phyloP scores from a whole-genome alignment of 1,140 invertebrate species.

The Melipona quadrifasciata region DNA sequence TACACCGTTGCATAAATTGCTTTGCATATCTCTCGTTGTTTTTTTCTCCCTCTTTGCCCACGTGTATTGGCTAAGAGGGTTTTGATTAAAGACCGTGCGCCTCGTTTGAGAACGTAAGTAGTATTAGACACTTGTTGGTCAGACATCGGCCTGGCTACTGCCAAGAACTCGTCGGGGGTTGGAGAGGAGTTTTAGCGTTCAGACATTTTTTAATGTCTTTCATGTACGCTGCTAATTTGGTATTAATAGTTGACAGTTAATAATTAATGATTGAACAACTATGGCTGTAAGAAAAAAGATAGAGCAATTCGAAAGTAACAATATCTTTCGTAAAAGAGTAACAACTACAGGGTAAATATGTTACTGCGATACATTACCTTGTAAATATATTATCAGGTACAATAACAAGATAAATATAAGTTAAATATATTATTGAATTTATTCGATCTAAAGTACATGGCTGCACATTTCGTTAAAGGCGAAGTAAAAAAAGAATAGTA shows the following conservation, averaged over 20 bases:
- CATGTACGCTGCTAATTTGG: not conserved
- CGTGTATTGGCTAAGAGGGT: not conserved
- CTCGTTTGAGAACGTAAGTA: conserved; percentile 17
- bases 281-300: not conserved
- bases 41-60: not conserved
- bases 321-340: not conserved
- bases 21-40: not conserved
- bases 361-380: no score
- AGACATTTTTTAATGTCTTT: not conserved
- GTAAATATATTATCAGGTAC: no score
- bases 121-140: conserved; percentile 46
- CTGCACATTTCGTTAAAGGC: no score
- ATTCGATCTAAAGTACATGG: not conserved
- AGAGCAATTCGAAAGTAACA: not conserved
- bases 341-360: no score
- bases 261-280: not conserved
- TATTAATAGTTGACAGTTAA: not conserved
- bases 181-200: not conserved
- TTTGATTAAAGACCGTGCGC: not conserved
- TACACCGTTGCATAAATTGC: not conserved
- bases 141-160: not conserved
- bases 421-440: not conserved
- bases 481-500: no score
- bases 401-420: no score
- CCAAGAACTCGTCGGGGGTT: not conserved